Base-by-base conservation (phyloP, 2,797 vertebrate species). In the Smutsia temminckii region DNA sequence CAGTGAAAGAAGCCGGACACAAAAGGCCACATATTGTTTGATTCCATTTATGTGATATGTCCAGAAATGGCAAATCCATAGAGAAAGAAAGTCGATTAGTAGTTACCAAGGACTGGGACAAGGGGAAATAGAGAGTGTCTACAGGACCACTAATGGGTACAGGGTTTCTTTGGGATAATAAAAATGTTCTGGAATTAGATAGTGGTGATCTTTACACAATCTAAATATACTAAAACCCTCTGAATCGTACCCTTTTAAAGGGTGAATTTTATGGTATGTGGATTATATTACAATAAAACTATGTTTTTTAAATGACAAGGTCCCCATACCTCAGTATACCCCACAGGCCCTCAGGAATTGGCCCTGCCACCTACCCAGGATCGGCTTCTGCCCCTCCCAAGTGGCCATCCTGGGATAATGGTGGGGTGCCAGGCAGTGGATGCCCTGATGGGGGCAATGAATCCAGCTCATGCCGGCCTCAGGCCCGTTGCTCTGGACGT, bases 391-490 rank as follows among this genome's bases (percentile, higher is more conserved):
- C 10, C 68, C n/a, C 37, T 93, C 57, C 37, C 59, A 42, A 91
- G 69, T 21, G 14, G 32, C 64, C 25, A 49, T 40, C 79, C 46
- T 27, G 40, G 53, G 29, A 74, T 59, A 77, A n/a, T 12, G 27
- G 25, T 2, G 25, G 23, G 51, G 71, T 18, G 25, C 9, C 27
- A 55, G 63, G 63, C n/a, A 17, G 25, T 12, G 1, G 53, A 61
- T 1, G 6, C 13, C 66, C 68, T 27, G 51, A 72, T 8, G 1
- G 18, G 66, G 27, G 49, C 51, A 0, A 0, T 0, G 29, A 23
- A n/a, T 20, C 46, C 1, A 2, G 10, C 64, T 16, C 9, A 2
- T 1, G 25, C 17, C 25, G 21, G 64, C 42, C 74, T 61, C 1
- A 5, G 37, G 27, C 63, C 91, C 71, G 55, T 40, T 1, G 2